A percentile compares a stretch with the other conserved stretches of the same genome.
phyloP scores from a whole-genome alignment of 1,140 invertebrate species.

The Musca vetustissima region DNA sequence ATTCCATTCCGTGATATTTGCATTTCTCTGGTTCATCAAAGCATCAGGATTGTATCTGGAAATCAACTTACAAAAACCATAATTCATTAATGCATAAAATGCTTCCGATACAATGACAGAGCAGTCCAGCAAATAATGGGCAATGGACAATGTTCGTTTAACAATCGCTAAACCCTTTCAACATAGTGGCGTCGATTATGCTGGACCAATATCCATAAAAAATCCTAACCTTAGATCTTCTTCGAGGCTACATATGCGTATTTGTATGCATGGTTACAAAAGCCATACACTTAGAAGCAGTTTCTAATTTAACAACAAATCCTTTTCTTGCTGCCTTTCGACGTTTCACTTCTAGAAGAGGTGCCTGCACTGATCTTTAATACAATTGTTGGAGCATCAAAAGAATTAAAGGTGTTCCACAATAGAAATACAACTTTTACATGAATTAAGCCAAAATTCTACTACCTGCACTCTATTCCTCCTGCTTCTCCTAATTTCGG shows the following conservation, averaged over 20 bases:
- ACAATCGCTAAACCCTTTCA: too few species aligned
- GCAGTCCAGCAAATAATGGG: too few species aligned
- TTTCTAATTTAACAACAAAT: neutral
- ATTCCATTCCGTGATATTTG: too few species aligned
- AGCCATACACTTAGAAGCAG: neutral
- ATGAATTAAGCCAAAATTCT: neutral
- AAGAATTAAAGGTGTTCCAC: neutral
- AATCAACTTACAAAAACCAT: too few species aligned
- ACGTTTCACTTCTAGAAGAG: neutral
- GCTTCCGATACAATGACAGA: too few species aligned
- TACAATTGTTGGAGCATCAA: neutral
- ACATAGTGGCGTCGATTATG: too few species aligned
- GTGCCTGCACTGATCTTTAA: neutral
- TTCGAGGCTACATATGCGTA: neutral
- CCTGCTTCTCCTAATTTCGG: conserved; percentile 45
- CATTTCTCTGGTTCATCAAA: too few species aligned
- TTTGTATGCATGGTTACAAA: neutral
- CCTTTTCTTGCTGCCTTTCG: neutral
- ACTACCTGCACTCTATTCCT: conserved; percentile 1
- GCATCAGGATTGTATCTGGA: too few species aligned
- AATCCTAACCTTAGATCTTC: too few species aligned
- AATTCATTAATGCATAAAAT: too few species aligned
- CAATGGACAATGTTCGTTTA: too few species aligned
- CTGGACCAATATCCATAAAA: too few species aligned
- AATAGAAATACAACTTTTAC: neutral